These are phyloP conservation scores for Petrocephalus zakoni DNA, from an alignment of 2,113 vertebrate species.

Conservation along the genomic window DNA sequence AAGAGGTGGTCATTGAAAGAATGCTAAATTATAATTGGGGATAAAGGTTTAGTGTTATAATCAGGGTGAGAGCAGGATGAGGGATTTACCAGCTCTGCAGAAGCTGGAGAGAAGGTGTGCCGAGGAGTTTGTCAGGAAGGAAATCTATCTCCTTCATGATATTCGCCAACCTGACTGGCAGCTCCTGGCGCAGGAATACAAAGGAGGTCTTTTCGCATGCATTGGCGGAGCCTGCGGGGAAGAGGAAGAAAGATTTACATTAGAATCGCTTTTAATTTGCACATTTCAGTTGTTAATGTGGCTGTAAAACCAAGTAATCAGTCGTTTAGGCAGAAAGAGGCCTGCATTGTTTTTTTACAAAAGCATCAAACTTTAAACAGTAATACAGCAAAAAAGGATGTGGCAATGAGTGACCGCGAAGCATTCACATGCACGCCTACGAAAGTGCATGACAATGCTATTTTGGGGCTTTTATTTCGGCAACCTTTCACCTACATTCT, in stretches of 20 bases:
- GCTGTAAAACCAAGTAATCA: background rate
- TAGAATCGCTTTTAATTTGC: background rate
- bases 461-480: too few species aligned
- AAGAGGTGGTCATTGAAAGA: background rate
- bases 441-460: background rate
- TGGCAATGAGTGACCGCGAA: background rate
- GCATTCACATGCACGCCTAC: background rate
- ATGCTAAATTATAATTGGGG: background rate
- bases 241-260: slow-evolving; percentile 19
- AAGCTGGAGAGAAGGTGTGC: slow-evolving; percentile 82
- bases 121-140: slow-evolving; percentile 78
- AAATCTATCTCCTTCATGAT: slow-evolving; percentile 95
- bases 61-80: background rate
- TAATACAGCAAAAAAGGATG: background rate
- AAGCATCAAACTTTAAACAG: background rate
- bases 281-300: background rate
- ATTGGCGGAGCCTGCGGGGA: slow-evolving; percentile 76
- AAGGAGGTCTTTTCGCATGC: slow-evolving; percentile 97
- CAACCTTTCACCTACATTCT: slow-evolving; percentile 1
- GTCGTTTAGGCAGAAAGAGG: background rate
- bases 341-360: background rate
- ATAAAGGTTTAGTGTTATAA: background rate
- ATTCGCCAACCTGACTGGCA: slow-evolving; percentile 91
- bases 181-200: slow-evolving; percentile 86
- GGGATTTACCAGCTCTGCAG: slow-evolving; percentile 82